Conservation (phyloP, 2,888 invertebrate species). For the Caenorhabditis becei region DNA sequence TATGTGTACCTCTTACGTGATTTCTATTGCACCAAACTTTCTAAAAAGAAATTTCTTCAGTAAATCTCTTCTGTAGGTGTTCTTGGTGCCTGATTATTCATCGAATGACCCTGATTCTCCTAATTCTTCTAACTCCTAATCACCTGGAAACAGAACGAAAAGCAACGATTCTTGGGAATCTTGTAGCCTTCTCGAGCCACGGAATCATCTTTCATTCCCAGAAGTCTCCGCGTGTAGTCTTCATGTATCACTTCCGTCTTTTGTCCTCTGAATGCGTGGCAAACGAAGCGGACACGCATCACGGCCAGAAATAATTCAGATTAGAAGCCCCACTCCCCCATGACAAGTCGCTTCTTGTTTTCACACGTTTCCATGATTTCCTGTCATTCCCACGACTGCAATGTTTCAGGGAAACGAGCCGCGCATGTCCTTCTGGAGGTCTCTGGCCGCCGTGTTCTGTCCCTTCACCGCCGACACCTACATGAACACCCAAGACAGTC, state of each 20-base stretch:
- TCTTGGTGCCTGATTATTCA: no score
- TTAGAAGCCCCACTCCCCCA: not conserved
- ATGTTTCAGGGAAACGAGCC: conserved; percentile 16
- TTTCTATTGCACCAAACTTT: not conserved
- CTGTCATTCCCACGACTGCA: not conserved
- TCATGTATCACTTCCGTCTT: conserved; percentile 2
- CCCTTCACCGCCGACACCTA: conserved; percentile 53
- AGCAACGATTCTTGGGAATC: not conserved
- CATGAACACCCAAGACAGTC: conserved; percentile 41
- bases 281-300: not conserved
- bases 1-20: conserved; percentile 2
- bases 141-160: not conserved
- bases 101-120: no score
- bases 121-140: no score
- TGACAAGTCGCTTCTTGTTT: not conserved
- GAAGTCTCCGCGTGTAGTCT: no score
- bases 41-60: no score
- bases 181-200: no score
- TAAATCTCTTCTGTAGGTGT: no score
- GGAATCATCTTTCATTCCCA: no score
- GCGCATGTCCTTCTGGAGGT: conserved; percentile 40
- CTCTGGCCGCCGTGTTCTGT: conserved; percentile 24
- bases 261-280: conserved; percentile 8
- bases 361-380: conserved; percentile 32
- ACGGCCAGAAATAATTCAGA: not conserved